A percentile compares a stretch with the other conserved stretches of the same genome.
phyloP scores from a whole-genome alignment of 2,888 invertebrate species.

The Watsonalla binaria region DNA sequence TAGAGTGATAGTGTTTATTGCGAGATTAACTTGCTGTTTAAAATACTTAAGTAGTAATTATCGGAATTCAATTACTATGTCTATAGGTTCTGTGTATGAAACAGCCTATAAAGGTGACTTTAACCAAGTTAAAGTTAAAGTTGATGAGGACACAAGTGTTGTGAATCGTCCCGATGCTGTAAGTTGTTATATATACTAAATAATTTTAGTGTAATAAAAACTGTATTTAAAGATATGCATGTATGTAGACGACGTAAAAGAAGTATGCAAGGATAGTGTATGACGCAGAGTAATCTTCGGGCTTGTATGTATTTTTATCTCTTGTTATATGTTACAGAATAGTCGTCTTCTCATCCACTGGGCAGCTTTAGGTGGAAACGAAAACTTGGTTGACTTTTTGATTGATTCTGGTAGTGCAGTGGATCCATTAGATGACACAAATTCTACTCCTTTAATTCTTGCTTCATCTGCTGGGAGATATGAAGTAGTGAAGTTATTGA shows the following conservation, averaged over 20 bases:
- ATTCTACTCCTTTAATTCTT: constrained; percentile 88
- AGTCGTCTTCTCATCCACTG: constrained; percentile 86
- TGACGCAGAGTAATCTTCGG: no score
- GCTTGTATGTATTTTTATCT: not conserved
- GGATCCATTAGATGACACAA: constrained; percentile 86
- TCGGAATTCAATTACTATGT: constrained; percentile 35
- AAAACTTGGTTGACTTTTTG: constrained; percentile 83
- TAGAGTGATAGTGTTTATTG: no score
- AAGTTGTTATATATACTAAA: constrained; percentile 12
- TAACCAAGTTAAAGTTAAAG: constrained; percentile 80
- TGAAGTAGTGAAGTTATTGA: constrained; percentile 82
- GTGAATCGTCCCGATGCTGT: constrained; percentile 51
- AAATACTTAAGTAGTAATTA: no score
- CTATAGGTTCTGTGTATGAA: constrained; percentile 77
- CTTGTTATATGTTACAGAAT: constrained; percentile 73
- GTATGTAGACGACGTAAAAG: not conserved
- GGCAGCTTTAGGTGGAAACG: constrained; percentile 88
- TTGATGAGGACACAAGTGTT: constrained; percentile 72
- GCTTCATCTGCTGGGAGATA: constrained; percentile 87
- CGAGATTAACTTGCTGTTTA: no score
- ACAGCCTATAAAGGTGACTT: constrained; percentile 86
- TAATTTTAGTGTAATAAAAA: no score
- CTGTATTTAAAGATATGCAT: not conserved
- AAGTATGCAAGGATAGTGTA: no score
- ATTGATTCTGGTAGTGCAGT: constrained; percentile 82